Conservation (phyloP, 2,113 vertebrate species). For the Brienomyrus brachyistius region DNA sequence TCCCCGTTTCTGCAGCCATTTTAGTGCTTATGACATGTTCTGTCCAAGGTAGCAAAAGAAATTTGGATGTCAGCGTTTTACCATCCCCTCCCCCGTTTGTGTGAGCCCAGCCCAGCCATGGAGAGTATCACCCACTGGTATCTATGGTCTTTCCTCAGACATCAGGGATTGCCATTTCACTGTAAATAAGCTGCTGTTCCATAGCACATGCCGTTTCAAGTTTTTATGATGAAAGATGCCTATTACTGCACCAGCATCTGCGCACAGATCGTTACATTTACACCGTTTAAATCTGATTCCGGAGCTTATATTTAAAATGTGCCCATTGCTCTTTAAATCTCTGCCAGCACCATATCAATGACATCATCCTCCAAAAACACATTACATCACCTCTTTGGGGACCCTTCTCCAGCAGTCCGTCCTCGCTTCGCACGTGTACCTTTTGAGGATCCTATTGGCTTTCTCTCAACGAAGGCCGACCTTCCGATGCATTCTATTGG, state of each 20-base stretch:
- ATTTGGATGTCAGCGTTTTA: neutral
- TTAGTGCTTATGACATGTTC: neutral
- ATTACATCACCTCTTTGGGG: constrained; percentile 72
- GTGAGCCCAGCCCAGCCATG: neutral
- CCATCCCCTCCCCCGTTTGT: neutral
- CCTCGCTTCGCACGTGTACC: constrained; percentile 42
- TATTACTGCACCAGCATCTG: neutral
- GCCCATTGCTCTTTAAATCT: constrained; percentile 31
- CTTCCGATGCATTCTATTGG: constrained; percentile 39
- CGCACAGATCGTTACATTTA: neutral
- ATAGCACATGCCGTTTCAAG: neutral
- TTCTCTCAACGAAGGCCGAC: constrained; percentile 34
- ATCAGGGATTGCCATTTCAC: neutral
- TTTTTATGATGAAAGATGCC: neutral
- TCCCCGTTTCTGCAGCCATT: neutral
- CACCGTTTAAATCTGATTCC: neutral
- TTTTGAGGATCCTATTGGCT: constrained; percentile 39
- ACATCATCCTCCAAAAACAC: constrained; percentile 73
- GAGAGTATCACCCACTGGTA: neutral
- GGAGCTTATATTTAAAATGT: neutral
- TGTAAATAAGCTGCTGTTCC: neutral
- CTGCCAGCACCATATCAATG: constrained; percentile 47
- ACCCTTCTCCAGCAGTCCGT: constrained; percentile 37
- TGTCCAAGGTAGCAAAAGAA: neutral
- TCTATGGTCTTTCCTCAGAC: neutral